Percentiles rank a stretch among this genome's conserved stretches.
Conservation (phyloP, 2,113 vertebrate genomes). For the Elgaria multicarinata region DNA sequence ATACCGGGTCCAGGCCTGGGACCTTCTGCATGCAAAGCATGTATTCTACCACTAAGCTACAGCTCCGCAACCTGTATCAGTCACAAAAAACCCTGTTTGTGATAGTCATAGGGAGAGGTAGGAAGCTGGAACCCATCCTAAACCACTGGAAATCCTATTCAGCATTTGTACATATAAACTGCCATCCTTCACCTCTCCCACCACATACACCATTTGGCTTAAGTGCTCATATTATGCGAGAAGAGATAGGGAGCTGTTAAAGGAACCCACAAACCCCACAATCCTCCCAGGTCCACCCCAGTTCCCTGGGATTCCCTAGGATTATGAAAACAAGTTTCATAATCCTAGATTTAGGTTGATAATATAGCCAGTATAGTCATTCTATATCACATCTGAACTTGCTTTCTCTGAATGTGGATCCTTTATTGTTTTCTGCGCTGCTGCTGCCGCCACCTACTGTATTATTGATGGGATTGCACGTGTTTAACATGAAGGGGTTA, state of each 20-base stretch:
- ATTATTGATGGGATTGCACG: constrained; percentile 87
- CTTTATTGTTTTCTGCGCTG: constrained; percentile 72
- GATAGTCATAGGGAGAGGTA: too few relatives aligned
- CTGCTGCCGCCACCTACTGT: constrained; percentile 88
- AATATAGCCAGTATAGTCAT: background rate
- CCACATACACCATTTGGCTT: background rate
- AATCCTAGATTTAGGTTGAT: constrained; percentile 5
- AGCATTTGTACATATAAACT: background rate
- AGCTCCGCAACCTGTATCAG: background rate
- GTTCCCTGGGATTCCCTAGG: too few relatives aligned
- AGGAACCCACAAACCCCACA: background rate
- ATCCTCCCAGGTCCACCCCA: too few relatives aligned
- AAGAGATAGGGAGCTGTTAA: background rate
- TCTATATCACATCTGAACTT: constrained; percentile 39
- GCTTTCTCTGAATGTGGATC: constrained; percentile 57
- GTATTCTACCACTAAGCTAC: background rate
- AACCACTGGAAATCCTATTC: background rate
- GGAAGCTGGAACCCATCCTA: background rate
- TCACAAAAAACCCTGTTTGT: background rate
- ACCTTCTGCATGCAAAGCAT: background rate
- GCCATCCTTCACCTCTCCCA: background rate
- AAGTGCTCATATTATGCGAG: background rate
- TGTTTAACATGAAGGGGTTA: constrained; percentile 92
- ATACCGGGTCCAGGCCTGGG: background rate
- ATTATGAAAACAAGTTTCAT: too few relatives aligned